Evolutionary conservation across 92 coral and sea anemone genomes (phyloP), one percentile per base, ranked within the genome.

Genomic region (Diadumene lineata): DNA sequence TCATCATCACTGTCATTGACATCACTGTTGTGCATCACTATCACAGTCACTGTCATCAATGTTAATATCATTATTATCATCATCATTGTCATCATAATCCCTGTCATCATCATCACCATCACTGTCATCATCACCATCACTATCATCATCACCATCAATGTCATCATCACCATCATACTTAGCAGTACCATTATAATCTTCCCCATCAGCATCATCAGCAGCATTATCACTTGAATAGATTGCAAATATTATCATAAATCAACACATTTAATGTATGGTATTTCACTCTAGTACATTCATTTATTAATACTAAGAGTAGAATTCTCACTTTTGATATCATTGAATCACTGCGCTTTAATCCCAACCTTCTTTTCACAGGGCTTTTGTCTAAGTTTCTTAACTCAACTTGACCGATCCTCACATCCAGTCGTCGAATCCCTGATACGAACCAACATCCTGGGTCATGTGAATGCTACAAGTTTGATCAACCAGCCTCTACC

Each of bases 381-480:
- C 0, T 94, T 94, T 66, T 94, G 96, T 67, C 72, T 94, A 74
- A 94, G 98, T 77, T 94, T 94, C 51, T 82, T 94, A 62, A 94
- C 98, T 2, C 98, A 94, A 71, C 76, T 94, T 30, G 96, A 92
- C 81, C 89, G 98, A 17, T 72, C 97, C 0, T 94, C 97, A 2
- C 98, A 94, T 62, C 97, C 89, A 2, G 86, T 81, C 26, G 97
- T 94, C 7, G 81, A 86, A 70, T 69, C 92, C 31, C 69, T 86
- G 33, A 92, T 94, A 55, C 81, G 86, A 28, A 69, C 73, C 24
- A 86, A 84, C 33, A 63, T 94, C 34, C 86, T 94, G n/a, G 96
- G 96, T 23, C 98, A 94, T 43, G 91, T 94, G 31, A 94, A 94
- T 78, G 93, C 91, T 0, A 77, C 78, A 56, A 89, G 97, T 62